Percentiles rank a stretch among this genome's conserved stretches.
Conservation (phyloP, 2,797 vertebrate genomes). For the Acrossocheilus wenchowensis region DNA sequence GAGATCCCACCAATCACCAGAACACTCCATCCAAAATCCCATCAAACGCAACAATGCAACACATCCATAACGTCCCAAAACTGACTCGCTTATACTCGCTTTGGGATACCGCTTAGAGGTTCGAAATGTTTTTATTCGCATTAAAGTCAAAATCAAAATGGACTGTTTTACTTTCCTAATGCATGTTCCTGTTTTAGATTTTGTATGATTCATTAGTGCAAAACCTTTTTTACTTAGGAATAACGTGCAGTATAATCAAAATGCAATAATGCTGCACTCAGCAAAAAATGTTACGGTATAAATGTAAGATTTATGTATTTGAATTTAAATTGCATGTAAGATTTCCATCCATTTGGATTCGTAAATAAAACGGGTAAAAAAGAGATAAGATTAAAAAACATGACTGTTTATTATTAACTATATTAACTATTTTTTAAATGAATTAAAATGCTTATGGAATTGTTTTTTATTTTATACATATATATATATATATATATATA, state of each 20-base stretch:
- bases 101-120: background rate
- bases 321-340: background rate
- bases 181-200: background rate
- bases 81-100: background rate
- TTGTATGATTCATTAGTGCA: background rate
- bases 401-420: too few relatives aligned
- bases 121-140: background rate
- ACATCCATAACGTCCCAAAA: slow-evolving; percentile 9
- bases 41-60: slow-evolving; percentile 23
- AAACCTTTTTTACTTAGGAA: background rate
- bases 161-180: background rate
- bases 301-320: background rate
- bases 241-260: background rate
- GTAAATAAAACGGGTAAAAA: background rate
- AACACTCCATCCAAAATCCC: slow-evolving; percentile 23
- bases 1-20: slow-evolving; percentile 29
- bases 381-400: too few relatives aligned
- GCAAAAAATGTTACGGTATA: background rate
- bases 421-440: too few relatives aligned
- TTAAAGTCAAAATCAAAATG: background rate
- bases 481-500: too few relatives aligned
- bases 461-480: too few relatives aligned
- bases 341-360: background rate
- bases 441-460: too few relatives aligned
- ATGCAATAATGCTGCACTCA: background rate